A percentile compares a stretch with the other conserved stretches of the same genome.
Conservation (phyloP, 53 echinoderm and acorn worm species). For the Arbacia lixula region DNA sequence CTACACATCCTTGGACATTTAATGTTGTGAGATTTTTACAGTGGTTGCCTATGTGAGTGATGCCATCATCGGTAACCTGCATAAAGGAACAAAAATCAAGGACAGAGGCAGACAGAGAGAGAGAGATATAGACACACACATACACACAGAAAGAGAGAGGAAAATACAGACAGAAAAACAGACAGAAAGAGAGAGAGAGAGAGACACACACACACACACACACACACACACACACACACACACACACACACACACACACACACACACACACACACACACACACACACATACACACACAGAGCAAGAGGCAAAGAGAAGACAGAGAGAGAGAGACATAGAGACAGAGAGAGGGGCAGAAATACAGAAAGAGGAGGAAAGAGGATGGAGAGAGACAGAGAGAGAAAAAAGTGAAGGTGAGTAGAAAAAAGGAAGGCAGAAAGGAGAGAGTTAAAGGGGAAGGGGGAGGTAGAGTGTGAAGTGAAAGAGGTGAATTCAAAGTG, state of each 20-base stretch:
- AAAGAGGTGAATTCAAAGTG: too few species aligned
- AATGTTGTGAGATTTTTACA: constrained; percentile 87
- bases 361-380: background rate
- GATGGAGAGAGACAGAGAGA: background rate
- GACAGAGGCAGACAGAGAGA: background rate
- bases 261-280: background rate
- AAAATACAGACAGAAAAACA: background rate
- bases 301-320: too few species aligned
- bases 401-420: background rate
- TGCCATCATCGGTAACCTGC: constrained; percentile 88
- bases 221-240: background rate
- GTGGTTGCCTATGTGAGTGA: constrained; percentile 84
- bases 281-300: background rate
- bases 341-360: background rate
- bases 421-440: background rate
- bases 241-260: background rate
- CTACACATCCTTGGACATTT: constrained; percentile 90
- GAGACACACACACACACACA: background rate
- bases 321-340: background rate
- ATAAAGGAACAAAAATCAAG: background rate
- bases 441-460: background rate
- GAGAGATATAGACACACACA: background rate
- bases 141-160: background rate
- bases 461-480: too few species aligned
- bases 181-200: background rate